A percentile compares a stretch with the other conserved stretches of the same genome.
phyloP scores from a whole-genome alignment of 2,113 vertebrate species.

The Synodontis membranacea region DNA sequence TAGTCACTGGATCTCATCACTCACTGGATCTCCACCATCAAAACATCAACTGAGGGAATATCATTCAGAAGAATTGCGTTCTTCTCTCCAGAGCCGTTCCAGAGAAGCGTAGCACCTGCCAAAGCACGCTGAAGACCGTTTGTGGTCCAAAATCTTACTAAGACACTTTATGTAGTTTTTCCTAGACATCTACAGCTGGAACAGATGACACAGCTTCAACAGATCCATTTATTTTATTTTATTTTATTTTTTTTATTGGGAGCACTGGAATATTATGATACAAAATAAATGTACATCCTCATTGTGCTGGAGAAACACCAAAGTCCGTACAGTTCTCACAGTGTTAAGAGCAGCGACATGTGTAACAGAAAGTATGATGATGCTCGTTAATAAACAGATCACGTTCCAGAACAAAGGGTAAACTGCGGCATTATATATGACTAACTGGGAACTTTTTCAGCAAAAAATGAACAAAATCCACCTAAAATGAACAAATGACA shows the following conservation, averaged over 20 bases:
- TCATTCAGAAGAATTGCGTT: background rate
- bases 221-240: too few species aligned
- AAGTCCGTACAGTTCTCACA: slow-evolving; percentile 31
- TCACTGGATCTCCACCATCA: background rate
- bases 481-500: background rate
- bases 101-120: background rate
- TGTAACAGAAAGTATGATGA: slow-evolving; percentile 39
- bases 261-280: background rate
- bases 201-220: background rate
- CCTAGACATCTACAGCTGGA: background rate
- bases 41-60: background rate
- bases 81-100: background rate
- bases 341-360: slow-evolving; percentile 38
- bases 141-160: background rate
- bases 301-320: slow-evolving; percentile 39
- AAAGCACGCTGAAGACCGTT: background rate
- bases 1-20: background rate
- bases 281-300: slow-evolving; percentile 23
- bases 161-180: background rate
- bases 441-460: background rate
- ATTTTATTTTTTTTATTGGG: slow-evolving; percentile 48
- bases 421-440: background rate
- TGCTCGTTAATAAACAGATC: background rate
- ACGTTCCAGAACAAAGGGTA: background rate
- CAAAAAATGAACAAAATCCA: background rate